Base-by-base conservation (phyloP, 2,797 vertebrate genomes). In the Propithecus deckenii region DNA sequence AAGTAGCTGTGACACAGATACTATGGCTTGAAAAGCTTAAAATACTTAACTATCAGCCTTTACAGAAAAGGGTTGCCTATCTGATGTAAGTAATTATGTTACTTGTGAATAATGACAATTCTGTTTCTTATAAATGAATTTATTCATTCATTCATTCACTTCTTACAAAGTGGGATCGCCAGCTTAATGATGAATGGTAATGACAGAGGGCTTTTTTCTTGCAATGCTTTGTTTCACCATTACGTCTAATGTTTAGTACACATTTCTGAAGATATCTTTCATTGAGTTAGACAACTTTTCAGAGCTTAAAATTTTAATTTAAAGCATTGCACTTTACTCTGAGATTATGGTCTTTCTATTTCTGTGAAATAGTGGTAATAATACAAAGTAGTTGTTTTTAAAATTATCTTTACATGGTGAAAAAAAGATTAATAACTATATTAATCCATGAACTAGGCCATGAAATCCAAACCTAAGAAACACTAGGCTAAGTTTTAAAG, bases 231-330 rank as follows among this genome's bases (percentile, higher is more conserved):
- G 5, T 22, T 95, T 89, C 14, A 95, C 7, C 18, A 50, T 10
- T 28, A 79, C 65, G 32, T 63, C 25, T 79, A 38, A 84, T 57
- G 25, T 57, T 79, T 76, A 72, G 15, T 61, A 80, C 2, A 65
- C 20, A 32, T 57, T 94, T 92, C 76, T 71, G 10, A 95, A 89
- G 71, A 50, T 20, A 88, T 4, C 14, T 50, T 65, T 86, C 75
- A 46, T 0, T 61, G n/a, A 79, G 25, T 89, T 86, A 48, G 91
- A n/a, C 81, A 86, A 78, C 57, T 80, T 67, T 76, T 61, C 15
- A 65, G n/a, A 75, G 81, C 5, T 90, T 81, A 75, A 75, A 71
- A 52, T 86, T 94, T 91, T 93, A 89, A 86, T 86, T 80, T 91
- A 59, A 72, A 90, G 23, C 38, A 65, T n/a, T 69, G 17, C 50